Conservation (phyloP, 2,888 invertebrate species). For the Dolichopus griseipennis region DNA sequence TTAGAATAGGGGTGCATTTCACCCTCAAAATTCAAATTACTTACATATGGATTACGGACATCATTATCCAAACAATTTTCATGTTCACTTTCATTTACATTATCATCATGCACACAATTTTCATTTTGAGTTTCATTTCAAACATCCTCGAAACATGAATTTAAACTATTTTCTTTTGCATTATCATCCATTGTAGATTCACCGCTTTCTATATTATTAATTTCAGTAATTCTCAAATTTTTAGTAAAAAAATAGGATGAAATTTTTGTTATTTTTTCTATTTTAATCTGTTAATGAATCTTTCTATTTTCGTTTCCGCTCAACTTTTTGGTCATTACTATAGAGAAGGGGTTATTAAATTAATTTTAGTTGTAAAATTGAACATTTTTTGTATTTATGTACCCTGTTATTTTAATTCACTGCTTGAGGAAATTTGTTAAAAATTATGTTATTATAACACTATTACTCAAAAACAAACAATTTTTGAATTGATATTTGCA, state of each 20-base stretch:
- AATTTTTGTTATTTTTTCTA: constrained; percentile 9
- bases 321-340: neutral
- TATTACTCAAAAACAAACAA: constrained; percentile 7
- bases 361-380: too few species aligned
- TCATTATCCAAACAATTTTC: constrained; percentile 10
- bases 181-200: constrained; percentile 8
- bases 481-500: constrained; percentile 8
- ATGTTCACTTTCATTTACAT: constrained; percentile 7
- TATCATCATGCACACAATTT: constrained; percentile 7
- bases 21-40: too few species aligned
- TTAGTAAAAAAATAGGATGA: constrained; percentile 10
- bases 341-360: too few species aligned
- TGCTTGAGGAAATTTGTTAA: constrained; percentile 8
- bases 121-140: constrained; percentile 8
- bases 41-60: constrained; percentile 9
- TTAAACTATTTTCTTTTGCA: constrained; percentile 8
- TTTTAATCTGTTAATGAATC: constrained; percentile 4
- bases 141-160: constrained; percentile 1
- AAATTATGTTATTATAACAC: constrained; percentile 8
- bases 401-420: too few species aligned
- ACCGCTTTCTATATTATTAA: constrained; percentile 10
- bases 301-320: constrained; percentile 1
- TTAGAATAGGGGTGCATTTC: too few species aligned
- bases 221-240: constrained; percentile 9
- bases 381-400: too few species aligned